These are phyloP conservation scores for Morpho deidamia DNA, from an alignment of 2,888 invertebrate genomes.

Conservation along the genomic window DNA sequence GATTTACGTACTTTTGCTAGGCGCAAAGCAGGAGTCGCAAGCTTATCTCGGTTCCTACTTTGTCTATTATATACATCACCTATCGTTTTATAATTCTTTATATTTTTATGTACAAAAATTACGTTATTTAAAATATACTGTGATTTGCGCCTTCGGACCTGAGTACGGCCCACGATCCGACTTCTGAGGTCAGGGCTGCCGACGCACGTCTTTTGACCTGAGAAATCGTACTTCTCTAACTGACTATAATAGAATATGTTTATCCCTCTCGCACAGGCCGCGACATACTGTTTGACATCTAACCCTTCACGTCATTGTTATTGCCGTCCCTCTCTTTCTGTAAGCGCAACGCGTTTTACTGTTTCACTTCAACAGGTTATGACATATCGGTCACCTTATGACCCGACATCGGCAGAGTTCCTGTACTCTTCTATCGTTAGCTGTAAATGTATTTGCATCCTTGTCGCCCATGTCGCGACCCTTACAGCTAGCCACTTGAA, in stretches of 20 bases:
- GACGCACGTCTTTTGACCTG: constrained; percentile 75
- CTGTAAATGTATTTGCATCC: constrained; percentile 46
- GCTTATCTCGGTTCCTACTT: no score
- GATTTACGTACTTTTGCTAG: no score
- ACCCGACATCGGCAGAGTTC: constrained; percentile 56
- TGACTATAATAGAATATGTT: constrained; percentile 34
- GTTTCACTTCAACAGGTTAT: constrained; percentile 70
- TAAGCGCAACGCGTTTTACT: constrained; percentile 35
- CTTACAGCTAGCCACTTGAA: constrained; percentile 71
- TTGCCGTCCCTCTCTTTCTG: constrained; percentile 51
- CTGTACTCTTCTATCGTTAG: constrained; percentile 51
- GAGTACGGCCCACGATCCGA: constrained; percentile 58
- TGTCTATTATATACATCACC: no score
- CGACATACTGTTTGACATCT: constrained; percentile 74
- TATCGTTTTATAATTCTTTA: no score
- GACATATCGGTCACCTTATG: constrained; percentile 76
- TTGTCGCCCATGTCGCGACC: constrained; percentile 66
- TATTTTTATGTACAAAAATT: no score
- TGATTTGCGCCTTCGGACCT: constrained; percentile 29
- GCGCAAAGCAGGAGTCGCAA: no score
- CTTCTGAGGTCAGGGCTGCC: constrained; percentile 73
- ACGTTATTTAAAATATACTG: no score
- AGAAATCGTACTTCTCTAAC: constrained; percentile 43
- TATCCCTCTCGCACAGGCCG: constrained; percentile 61
- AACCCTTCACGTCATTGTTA: constrained; percentile 73